These are phyloP conservation scores for Parelbella ahira DNA, from an alignment of 2,888 invertebrate genomes.

Conservation along the genomic window DNA sequence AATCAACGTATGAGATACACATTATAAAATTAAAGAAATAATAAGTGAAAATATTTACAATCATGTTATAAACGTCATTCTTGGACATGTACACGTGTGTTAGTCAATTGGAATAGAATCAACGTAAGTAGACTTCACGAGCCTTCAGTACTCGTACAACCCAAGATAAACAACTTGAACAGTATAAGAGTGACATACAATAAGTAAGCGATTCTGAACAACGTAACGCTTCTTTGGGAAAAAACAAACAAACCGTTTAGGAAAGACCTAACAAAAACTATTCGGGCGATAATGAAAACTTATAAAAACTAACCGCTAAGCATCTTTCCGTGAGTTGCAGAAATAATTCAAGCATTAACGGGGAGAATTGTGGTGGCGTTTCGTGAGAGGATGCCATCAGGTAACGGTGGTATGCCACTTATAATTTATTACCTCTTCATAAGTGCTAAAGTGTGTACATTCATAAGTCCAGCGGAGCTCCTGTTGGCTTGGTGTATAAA, in stretches of 20 bases:
- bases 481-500: conserved; percentile 56
- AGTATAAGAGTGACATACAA: no score
- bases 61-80: no score
- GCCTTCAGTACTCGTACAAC: no score
- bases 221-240: conserved; percentile 19
- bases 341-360: conserved; percentile 30
- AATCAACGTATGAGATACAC: no score
- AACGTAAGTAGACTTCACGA: no score
- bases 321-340: conserved; percentile 51
- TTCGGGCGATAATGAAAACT: conserved; percentile 37
- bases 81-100: no score
- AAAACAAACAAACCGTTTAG: conserved; percentile 21
- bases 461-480: conserved; percentile 64
- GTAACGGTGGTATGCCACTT: conserved; percentile 29
- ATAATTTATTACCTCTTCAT: conserved; percentile 77
- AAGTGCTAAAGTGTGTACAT: conserved; percentile 76
- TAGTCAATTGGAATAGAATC: no score
- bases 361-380: conserved; percentile 33
- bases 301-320: conserved; percentile 41
- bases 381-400: conserved; percentile 61
- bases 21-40: no score
- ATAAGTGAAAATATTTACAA: no score
- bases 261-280: conserved; percentile 18
- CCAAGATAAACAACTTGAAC: no score
- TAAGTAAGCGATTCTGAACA: conserved; percentile 25